These are phyloP conservation scores for Zaprionus africanus DNA, from an alignment of 1,140 invertebrate species.

Conservation along the genomic window DNA sequence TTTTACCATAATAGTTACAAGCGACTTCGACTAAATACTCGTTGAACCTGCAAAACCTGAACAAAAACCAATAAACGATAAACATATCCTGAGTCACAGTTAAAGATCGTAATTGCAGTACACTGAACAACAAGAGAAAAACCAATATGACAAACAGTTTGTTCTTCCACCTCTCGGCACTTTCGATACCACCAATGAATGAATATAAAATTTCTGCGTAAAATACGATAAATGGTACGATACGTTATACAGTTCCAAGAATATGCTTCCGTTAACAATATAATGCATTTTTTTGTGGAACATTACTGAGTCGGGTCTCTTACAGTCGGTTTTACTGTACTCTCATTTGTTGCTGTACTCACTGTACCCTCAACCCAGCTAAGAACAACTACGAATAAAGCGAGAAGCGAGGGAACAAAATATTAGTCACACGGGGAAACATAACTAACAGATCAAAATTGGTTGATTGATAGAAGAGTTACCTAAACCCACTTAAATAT, in stretches of 20 bases:
- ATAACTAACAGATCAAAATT: conserved; percentile 5
- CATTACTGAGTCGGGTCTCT: conserved; percentile 17
- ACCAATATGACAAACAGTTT: conserved; percentile 38
- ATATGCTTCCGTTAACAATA: conserved; percentile 65
- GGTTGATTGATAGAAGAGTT: background rate
- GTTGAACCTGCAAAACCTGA: conserved; percentile 10
- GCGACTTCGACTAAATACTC: conserved; percentile 4
- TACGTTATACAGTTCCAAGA: conserved; percentile 69
- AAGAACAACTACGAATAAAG: background rate
- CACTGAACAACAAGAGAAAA: conserved; percentile 23
- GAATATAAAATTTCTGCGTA: conserved; percentile 40
- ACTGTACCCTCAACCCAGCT: conserved; percentile 8
- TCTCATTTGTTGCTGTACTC: conserved; percentile 1
- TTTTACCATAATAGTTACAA: conserved; percentile 10
- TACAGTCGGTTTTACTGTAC: conserved; percentile 8
- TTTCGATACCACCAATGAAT: conserved; percentile 69
- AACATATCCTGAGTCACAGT: conserved; percentile 65
- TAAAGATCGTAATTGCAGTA: conserved; percentile 46
- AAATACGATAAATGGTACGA: conserved; percentile 50
- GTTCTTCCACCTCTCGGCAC: conserved; percentile 74
- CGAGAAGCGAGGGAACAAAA: conserved; percentile 5
- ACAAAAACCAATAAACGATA: conserved; percentile 21
- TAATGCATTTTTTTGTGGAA: conserved; percentile 59
- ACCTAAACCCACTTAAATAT: no score
- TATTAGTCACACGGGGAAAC: background rate